Conservation (phyloP, 2,888 invertebrate species). For the Diabrotica balteata region DNA sequence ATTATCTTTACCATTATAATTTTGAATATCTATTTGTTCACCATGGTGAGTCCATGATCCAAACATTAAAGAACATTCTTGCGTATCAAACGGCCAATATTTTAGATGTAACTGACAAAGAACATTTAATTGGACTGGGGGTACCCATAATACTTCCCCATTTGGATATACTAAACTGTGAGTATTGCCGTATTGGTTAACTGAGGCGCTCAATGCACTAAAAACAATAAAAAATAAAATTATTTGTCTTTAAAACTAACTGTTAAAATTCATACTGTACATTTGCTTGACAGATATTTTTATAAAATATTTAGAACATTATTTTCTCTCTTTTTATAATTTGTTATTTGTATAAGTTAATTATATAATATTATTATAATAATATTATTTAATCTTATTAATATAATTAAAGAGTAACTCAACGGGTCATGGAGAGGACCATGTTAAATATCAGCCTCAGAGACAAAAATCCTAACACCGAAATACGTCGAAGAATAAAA, state of each 20-base stretch:
- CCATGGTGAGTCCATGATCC: slow-evolving; percentile 76
- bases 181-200: slow-evolving; percentile 68
- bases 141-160: slow-evolving; percentile 71
- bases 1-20: slow-evolving; percentile 40
- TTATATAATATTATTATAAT: too few species aligned
- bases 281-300: too few species aligned
- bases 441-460: too few species aligned
- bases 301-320: too few species aligned
- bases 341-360: too few species aligned
- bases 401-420: too few species aligned
- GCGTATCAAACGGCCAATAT: slow-evolving; percentile 81
- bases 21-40: slow-evolving; percentile 65
- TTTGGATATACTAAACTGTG: slow-evolving; percentile 62
- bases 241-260: not conserved
- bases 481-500: too few species aligned
- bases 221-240: slow-evolving; percentile 24
- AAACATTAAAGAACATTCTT: slow-evolving; percentile 71
- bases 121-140: slow-evolving; percentile 71
- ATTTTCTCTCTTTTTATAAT: too few species aligned
- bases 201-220: slow-evolving; percentile 67
- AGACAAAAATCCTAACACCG: too few species aligned
- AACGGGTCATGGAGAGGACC: too few species aligned
- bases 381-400: too few species aligned
- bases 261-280: too few species aligned
- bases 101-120: slow-evolving; percentile 72